These are phyloP conservation scores for Adrianichthys oophorus DNA, from an alignment of 2,797 vertebrate genomes.

Conservation along the genomic window DNA sequence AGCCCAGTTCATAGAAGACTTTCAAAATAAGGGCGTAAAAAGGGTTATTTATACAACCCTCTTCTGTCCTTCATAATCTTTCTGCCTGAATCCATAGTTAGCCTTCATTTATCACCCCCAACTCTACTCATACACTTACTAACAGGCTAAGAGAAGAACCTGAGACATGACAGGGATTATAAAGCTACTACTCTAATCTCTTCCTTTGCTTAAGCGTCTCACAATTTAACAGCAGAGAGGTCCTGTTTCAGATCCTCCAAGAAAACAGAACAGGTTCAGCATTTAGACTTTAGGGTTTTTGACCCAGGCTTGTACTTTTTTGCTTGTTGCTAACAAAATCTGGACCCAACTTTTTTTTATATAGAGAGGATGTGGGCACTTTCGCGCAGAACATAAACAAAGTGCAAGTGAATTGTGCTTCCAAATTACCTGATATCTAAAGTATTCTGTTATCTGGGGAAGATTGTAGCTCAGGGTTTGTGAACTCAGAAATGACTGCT, in stretches of 20 bases:
- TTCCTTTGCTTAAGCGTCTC: conserved; percentile 29
- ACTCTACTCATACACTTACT: conserved; percentile 19
- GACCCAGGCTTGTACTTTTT: too few relatives aligned
- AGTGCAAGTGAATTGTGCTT: too few relatives aligned
- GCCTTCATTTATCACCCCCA: conserved; percentile 5
- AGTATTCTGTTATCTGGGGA: too few relatives aligned
- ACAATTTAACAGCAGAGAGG: conserved; percentile 8
- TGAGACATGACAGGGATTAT: conserved; percentile 54
- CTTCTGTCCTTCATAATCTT: neutral
- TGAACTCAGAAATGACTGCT: neutral
- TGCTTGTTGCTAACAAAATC: too few relatives aligned
- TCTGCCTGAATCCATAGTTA: conserved; percentile 15
- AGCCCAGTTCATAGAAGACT: neutral
- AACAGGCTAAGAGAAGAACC: conserved; percentile 30
- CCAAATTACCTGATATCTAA: too few relatives aligned
- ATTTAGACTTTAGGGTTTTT: neutral
- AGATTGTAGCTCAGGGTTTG: neutral
- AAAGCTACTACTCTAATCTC: conserved; percentile 48
- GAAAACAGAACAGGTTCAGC: conserved; percentile 11
- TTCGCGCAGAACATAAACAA: too few relatives aligned
- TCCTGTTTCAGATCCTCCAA: conserved; percentile 4
- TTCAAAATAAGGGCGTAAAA: neutral
- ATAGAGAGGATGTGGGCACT: too few relatives aligned
- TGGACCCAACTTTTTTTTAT: too few relatives aligned
- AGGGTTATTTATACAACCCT: neutral